phyloP scores from a whole-genome alignment of 1,140 invertebrate genomes.

The Tetramorium alpestre region DNA sequence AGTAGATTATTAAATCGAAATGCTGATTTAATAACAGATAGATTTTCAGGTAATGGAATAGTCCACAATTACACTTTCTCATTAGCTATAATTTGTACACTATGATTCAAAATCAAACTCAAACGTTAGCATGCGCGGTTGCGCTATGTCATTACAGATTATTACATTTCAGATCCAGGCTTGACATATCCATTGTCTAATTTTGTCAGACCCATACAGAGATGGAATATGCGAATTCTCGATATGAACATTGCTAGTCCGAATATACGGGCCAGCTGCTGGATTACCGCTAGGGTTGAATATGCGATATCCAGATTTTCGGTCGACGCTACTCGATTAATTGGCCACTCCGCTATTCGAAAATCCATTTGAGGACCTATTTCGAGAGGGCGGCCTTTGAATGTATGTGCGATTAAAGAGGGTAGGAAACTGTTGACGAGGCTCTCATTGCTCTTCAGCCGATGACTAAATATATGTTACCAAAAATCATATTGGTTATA shows the following conservation, averaged over 20 bases:
- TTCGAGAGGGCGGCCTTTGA: constrained; percentile 29
- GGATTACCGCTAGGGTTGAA: constrained; percentile 39
- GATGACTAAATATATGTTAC: not conserved
- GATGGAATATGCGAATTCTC: constrained; percentile 39
- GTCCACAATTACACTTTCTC: not conserved
- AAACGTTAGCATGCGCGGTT: not conserved
- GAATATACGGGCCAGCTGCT: constrained; percentile 3
- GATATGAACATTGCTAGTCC: not conserved
- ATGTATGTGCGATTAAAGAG: constrained; percentile 3
- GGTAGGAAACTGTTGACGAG: constrained; percentile 10
- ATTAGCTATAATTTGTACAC: not conserved
- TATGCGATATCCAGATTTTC: constrained; percentile 47
- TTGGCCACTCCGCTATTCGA: constrained; percentile 36
- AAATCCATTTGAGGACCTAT: constrained; percentile 42
- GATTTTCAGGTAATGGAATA: not conserved
- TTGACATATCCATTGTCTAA: constrained; percentile 56
- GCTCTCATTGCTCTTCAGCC: constrained; percentile 2
- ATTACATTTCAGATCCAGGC: constrained; percentile 32
- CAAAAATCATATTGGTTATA: not conserved
- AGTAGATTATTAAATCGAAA: not conserved
- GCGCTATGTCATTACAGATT: not conserved
- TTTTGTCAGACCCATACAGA: constrained; percentile 37
- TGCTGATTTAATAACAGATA: not conserved
- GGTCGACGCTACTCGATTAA: constrained; percentile 41
- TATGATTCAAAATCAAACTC: not conserved